phyloP scores from a whole-genome alignment of 2,888 invertebrate genomes.

The Teleogryllus oceanicus region DNA sequence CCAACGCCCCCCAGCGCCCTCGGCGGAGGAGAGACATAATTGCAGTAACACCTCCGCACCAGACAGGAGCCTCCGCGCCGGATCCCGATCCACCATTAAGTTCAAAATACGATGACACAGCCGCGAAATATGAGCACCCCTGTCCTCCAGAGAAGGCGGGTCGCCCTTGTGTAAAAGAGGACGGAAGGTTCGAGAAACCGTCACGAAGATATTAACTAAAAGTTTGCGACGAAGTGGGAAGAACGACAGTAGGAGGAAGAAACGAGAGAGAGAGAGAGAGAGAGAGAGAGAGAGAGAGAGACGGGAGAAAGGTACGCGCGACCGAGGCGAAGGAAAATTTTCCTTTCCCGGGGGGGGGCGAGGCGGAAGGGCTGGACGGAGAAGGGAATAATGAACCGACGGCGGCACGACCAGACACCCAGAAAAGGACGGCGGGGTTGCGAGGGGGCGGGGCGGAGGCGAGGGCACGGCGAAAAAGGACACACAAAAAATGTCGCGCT shows the following conservation, averaged over 20 bases:
- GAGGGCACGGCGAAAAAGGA: neutral
- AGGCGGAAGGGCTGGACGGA: constrained; percentile 21
- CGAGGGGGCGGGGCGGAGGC: neutral
- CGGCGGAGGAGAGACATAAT: no score
- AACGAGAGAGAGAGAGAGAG: neutral
- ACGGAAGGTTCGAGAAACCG: neutral
- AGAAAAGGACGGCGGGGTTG: constrained; percentile 20
- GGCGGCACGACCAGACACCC: constrained; percentile 5
- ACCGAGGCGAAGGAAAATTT: neutral
- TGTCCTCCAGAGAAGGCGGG: neutral
- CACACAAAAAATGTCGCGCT: constrained; percentile 27
- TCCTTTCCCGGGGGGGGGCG: no score
- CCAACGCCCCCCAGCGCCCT: no score
- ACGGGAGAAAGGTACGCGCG: neutral
- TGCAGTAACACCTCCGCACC: no score
- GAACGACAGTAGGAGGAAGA: neutral
- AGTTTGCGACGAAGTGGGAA: constrained; percentile 11
- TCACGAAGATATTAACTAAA: constrained; percentile 20
- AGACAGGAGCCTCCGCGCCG: no score
- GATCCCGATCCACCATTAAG: no score
- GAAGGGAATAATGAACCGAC: constrained; percentile 19
- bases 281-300: neutral
- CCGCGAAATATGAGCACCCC: neutral
- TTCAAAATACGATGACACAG: neutral
- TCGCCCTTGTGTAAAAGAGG: neutral